Evolutionary conservation across 2,797 vertebrate species (phyloP).

Genomic region (Acanthurus tractus): DNA sequence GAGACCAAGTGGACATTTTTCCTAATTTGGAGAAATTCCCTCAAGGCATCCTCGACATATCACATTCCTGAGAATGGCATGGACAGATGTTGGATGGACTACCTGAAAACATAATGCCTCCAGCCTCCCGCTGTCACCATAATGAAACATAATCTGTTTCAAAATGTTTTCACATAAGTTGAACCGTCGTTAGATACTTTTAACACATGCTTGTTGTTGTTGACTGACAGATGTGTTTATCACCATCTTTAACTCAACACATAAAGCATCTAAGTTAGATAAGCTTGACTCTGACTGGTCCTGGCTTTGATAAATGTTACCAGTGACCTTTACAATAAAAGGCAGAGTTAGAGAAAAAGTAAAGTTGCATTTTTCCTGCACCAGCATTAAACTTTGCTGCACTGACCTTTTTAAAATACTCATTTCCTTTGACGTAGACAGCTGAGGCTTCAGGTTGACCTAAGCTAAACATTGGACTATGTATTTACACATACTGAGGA

Average conservation of each 20-base stretch:
- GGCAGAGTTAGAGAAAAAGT: background rate
- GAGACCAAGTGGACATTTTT: no score
- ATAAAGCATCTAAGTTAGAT: background rate
- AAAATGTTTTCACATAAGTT: constrained; percentile 5
- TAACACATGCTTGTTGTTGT: no score
- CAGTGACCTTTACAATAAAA: constrained; percentile 17
- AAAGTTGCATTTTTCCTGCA: background rate
- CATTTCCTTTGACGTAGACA: no score
- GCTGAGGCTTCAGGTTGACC: background rate
- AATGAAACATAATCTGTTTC: background rate
- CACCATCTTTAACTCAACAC: background rate
- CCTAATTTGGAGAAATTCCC: no score
- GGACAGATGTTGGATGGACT: no score
- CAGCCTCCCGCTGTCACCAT: no score
- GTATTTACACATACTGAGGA: background rate
- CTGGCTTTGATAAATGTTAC: background rate
- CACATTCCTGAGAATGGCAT: no score
- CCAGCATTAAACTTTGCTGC: background rate
- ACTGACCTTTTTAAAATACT: background rate
- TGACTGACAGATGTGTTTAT: background rate
- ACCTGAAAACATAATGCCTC: no score
- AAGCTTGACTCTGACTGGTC: no score
- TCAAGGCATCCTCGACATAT: no score
- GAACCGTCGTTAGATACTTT: background rate
- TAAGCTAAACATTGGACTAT: background rate